Evolutionary conservation across 1,140 invertebrate species (phyloP).

Genomic region (Dendroctonus ponderosae): DNA sequence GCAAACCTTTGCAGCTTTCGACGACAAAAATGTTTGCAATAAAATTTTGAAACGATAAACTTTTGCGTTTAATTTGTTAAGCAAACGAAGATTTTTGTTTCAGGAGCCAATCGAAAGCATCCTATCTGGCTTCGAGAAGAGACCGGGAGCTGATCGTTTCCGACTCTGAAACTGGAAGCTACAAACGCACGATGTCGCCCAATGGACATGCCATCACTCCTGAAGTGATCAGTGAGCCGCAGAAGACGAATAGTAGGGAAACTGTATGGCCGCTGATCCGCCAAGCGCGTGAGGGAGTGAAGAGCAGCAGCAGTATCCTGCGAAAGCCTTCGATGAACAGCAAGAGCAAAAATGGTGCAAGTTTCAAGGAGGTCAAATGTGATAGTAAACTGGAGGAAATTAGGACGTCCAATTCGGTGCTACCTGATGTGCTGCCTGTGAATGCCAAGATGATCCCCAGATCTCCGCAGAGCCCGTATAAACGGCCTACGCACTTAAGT

Average conservation of each 20-base stretch:
- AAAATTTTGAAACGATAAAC: too few species aligned
- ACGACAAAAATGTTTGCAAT: too few species aligned
- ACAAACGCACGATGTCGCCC: slow-evolving; percentile 72
- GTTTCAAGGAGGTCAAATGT: slow-evolving; percentile 43
- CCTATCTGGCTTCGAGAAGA: slow-evolving; percentile 68
- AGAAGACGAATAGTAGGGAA: slow-evolving; percentile 49
- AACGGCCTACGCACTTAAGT: slow-evolving; percentile 40
- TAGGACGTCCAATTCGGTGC: slow-evolving; percentile 35
- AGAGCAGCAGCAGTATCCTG: slow-evolving; percentile 47
- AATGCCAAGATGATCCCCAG: slow-evolving; percentile 52
- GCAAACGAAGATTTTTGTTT: slow-evolving; percentile 44
- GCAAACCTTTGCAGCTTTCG: too few species aligned
- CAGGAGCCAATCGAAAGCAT: slow-evolving; percentile 79
- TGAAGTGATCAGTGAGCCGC: slow-evolving; percentile 37
- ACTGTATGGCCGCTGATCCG: slow-evolving; percentile 48
- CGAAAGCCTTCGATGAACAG: slow-evolving; percentile 46
- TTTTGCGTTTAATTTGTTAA: too few species aligned
- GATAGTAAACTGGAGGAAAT: slow-evolving; percentile 40
- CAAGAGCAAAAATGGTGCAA: slow-evolving; percentile 27
- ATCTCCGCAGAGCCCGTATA: slow-evolving; percentile 43
- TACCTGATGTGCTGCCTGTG: slow-evolving; percentile 56
- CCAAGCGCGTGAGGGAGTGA: slow-evolving; percentile 38
- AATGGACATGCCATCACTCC: slow-evolving; percentile 54
- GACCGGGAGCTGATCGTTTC: slow-evolving; percentile 62
- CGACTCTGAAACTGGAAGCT: slow-evolving; percentile 70